Evolutionary conservation across 2,888 invertebrate genomes (phyloP).

Genomic region (Glyphotaelius pellucidus): DNA sequence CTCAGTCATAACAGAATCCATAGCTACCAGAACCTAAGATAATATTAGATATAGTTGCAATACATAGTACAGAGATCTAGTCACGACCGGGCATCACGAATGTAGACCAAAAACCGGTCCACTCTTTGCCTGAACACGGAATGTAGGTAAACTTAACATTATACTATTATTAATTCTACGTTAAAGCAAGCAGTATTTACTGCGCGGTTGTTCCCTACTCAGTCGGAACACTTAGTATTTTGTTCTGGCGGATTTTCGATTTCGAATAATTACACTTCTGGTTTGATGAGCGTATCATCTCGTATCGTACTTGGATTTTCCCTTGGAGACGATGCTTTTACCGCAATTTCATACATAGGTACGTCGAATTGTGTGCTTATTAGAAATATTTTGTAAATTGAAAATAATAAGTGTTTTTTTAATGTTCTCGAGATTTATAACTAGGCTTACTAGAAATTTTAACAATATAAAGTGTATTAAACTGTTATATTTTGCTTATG

Average conservation of each 20-base stretch:
- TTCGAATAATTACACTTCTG: neutral
- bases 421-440: no score
- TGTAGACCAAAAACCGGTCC: conserved; percentile 39
- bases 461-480: no score
- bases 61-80: neutral
- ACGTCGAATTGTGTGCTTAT: neutral
- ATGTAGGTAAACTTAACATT: conserved; percentile 33
- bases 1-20: neutral
- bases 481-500: no score
- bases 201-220: neutral
- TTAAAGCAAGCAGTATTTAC: neutral
- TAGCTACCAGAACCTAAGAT: neutral
- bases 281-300: neutral
- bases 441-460: no score
- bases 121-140: conserved; percentile 28
- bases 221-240: neutral
- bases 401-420: no score
- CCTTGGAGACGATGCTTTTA: neutral
- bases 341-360: neutral
- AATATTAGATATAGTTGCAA: neutral
- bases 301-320: neutral
- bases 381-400: neutral
- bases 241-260: neutral
- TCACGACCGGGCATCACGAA: conserved; percentile 43
- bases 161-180: neutral